These are phyloP conservation scores for Drosophila gunungcola DNA, from an alignment of 1,140 invertebrate genomes.

Conservation along the genomic window DNA sequence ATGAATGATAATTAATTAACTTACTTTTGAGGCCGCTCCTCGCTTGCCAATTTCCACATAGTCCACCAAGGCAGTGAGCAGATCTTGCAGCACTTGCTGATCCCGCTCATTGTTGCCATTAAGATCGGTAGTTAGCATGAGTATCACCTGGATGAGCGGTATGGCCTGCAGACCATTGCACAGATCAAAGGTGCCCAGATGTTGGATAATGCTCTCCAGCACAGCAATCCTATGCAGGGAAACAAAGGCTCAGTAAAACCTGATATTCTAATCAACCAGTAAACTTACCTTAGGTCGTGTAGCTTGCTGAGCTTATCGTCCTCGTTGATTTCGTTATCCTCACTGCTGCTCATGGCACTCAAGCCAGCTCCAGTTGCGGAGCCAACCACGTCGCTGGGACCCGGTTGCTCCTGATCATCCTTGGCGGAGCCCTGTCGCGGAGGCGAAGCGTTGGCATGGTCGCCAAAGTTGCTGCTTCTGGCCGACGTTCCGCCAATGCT, in stretches of 20 bases:
- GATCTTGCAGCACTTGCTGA: slow-evolving; percentile 89
- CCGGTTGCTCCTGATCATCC: slow-evolving; percentile 55
- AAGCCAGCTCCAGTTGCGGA: slow-evolving; percentile 32
- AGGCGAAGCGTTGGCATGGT: slow-evolving; percentile 75
- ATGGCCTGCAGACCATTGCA: slow-evolving; percentile 92
- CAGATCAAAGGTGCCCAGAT: slow-evolving; percentile 81
- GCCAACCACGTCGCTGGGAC: slow-evolving; percentile 64
- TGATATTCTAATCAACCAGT: no score
- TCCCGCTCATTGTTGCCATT: slow-evolving; percentile 94
- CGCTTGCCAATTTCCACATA: slow-evolving; percentile 91
- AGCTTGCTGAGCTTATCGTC: slow-evolving; percentile 86
- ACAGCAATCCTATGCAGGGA: slow-evolving; percentile 63
- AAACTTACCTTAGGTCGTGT: slow-evolving; percentile 87
- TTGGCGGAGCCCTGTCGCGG: slow-evolving; percentile 67
- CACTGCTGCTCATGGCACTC: slow-evolving; percentile 73
- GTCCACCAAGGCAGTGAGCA: slow-evolving; percentile 90
- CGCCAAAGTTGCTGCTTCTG: slow-evolving; percentile 94
- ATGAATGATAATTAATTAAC: background rate
- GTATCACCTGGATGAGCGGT: slow-evolving; percentile 94
- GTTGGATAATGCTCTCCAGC: slow-evolving; percentile 79
- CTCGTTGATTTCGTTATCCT: slow-evolving; percentile 85
- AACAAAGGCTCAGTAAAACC: background rate
- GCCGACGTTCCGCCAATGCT: slow-evolving; percentile 96
- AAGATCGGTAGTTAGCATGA: slow-evolving; percentile 96
- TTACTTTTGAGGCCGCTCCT: slow-evolving; percentile 75